Percentiles rank a stretch among this genome's conserved stretches.
Evolutionary conservation across 2,797 vertebrate genomes (phyloP).

Genomic region (Mallotus villosus): DNA sequence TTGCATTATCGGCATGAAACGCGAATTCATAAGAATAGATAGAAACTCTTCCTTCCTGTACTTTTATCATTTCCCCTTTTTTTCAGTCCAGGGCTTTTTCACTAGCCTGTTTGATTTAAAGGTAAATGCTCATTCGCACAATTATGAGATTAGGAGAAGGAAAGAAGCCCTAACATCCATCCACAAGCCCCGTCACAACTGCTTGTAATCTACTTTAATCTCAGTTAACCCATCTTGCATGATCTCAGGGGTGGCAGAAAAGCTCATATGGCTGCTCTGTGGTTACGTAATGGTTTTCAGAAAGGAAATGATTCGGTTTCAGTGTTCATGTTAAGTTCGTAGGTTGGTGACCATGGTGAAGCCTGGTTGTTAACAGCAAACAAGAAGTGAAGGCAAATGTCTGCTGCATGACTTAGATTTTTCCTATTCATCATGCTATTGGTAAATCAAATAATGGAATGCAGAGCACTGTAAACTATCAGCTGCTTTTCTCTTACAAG

Average conservation of each 20-base stretch:
- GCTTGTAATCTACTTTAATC: slow-evolving; percentile 29
- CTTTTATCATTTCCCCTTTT: slow-evolving; percentile 46
- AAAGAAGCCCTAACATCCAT: slow-evolving; percentile 36
- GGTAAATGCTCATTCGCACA: slow-evolving; percentile 12
- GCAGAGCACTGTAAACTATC: slow-evolving; percentile 25
- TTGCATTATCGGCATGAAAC: not conserved
- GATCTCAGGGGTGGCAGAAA: slow-evolving; percentile 35
- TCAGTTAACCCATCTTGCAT: slow-evolving; percentile 37
- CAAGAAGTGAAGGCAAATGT: slow-evolving; percentile 54
- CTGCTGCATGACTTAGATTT: slow-evolving; percentile 57
- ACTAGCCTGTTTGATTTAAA: slow-evolving; percentile 3
- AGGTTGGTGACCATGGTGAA: slow-evolving; percentile 65
- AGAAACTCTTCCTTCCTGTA: slow-evolving; percentile 30
- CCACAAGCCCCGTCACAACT: slow-evolving; percentile 41
- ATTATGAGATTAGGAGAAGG: slow-evolving; percentile 14
- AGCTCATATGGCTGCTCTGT: slow-evolving; percentile 40
- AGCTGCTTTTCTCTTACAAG: slow-evolving; percentile 27
- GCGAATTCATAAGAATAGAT: not conserved
- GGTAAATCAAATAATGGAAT: slow-evolving; percentile 53
- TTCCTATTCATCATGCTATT: slow-evolving; percentile 36
- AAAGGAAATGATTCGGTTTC: slow-evolving; percentile 59
- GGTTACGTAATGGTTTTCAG: slow-evolving; percentile 62
- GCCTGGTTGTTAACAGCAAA: slow-evolving; percentile 62
- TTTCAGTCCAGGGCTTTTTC: slow-evolving; percentile 20
- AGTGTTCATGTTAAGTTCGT: slow-evolving; percentile 33